Percentiles rank a stretch among this genome's conserved stretches.
phyloP scores from a whole-genome alignment of 2,888 invertebrate species.

The Cantharis rustica region DNA sequence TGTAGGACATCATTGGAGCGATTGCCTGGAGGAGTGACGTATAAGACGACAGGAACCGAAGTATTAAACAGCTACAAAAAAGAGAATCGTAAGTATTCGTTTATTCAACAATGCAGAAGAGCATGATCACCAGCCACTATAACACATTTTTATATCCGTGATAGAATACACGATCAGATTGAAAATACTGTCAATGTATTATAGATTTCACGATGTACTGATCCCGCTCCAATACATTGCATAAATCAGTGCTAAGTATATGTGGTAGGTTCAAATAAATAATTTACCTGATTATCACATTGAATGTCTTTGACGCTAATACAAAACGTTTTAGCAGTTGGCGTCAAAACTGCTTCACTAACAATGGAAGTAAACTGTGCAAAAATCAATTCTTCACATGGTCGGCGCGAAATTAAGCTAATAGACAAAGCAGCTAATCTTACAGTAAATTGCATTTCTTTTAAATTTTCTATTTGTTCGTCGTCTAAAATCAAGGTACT shows the following conservation, averaged over 20 bases:
- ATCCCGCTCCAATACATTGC: too few species aligned
- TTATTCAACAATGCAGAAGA: too few species aligned
- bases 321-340: conserved; percentile 64
- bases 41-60: conserved; percentile 82
- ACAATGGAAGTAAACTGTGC: conserved; percentile 69
- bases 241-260: too few species aligned
- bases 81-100: not conserved
- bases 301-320: conserved; percentile 81
- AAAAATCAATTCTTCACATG: conserved; percentile 82
- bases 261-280: not conserved
- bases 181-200: too few species aligned
- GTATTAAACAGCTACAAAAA: conserved; percentile 77
- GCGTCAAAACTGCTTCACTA: conserved; percentile 64
- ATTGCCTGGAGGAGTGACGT: conserved; percentile 64
- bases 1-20: conserved; percentile 58
- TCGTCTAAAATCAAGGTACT: conserved; percentile 47
- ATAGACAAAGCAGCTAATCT: conserved; percentile 71
- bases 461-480: conserved; percentile 41
- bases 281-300: conserved; percentile 76
- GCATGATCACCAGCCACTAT: too few species aligned
- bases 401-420: conserved; percentile 75
- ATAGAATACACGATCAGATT: too few species aligned
- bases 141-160: too few species aligned
- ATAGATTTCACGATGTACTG: too few species aligned
- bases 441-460: conserved; percentile 68